These are phyloP conservation scores for Spodoptera frugiperda DNA, from an alignment of 1,140 invertebrate species.

Conservation along the genomic window DNA sequence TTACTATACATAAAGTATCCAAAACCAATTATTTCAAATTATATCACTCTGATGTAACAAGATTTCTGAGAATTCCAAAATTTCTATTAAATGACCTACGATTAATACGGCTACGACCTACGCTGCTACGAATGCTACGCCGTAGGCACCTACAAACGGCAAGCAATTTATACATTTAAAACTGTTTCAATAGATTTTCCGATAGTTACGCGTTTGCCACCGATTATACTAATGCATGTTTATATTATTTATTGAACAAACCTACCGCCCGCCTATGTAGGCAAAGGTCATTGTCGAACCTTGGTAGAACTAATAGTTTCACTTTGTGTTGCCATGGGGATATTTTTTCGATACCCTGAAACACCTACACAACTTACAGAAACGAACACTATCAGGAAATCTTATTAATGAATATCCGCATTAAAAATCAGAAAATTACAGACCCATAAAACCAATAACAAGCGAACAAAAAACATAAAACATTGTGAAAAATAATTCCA, in stretches of 20 bases:
- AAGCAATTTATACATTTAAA: no score
- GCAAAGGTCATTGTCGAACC: slow-evolving; percentile 20
- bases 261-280: neutral
- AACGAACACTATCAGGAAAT: neutral
- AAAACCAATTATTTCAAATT: no score
- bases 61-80: no score
- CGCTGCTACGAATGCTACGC: no score
- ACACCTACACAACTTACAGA: neutral
- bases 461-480: neutral
- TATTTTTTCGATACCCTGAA: neutral
- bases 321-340: slow-evolving; percentile 22
- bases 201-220: neutral
- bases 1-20: no score
- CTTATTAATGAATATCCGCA: no score
- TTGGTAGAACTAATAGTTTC: slow-evolving; percentile 15
- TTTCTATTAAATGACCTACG: no score
- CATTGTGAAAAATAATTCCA: slow-evolving; percentile 17
- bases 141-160: no score
- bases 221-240: slow-evolving; percentile 9
- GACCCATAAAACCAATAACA: no score
- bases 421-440: neutral
- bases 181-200: no score
- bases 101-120: no score
- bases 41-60: no score
- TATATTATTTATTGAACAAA: slow-evolving; percentile 31